Percentiles rank a stretch among this genome's conserved stretches.
phyloP scores from a whole-genome alignment of 2,888 invertebrate genomes.

The Leucophenga montana region DNA sequence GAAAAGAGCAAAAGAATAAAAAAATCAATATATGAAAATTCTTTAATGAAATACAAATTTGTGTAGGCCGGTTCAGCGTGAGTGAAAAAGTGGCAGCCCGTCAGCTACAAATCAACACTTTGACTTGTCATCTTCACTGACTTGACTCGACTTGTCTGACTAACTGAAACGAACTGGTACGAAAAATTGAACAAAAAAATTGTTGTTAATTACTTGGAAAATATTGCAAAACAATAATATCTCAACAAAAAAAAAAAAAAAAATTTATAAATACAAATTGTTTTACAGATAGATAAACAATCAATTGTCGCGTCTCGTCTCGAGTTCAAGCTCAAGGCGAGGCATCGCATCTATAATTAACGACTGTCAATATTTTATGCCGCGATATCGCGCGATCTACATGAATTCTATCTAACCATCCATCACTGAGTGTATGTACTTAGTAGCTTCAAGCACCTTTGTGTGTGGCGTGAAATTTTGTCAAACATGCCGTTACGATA shows the following conservation, averaged over 20 bases:
- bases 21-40: slow-evolving; percentile 21
- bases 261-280: slow-evolving; percentile 7
- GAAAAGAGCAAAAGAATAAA: slow-evolving; percentile 26
- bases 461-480: too few species aligned
- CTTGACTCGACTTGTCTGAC: not conserved
- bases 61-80: too few species aligned
- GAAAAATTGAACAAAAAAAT: not conserved
- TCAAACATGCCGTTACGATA: too few species aligned
- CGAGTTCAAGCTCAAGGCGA: slow-evolving; percentile 43
- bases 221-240: not conserved
- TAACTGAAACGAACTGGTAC: slow-evolving; percentile 6
- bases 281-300: not conserved
- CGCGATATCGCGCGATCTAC: not conserved
- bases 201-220: slow-evolving; percentile 17
- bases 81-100: not conserved
- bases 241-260: slow-evolving; percentile 44
- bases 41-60: too few species aligned
- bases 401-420: too few species aligned
- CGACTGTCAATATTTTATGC: not conserved
- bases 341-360: not conserved
- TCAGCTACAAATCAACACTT: slow-evolving; percentile 10
- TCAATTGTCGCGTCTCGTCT: not conserved
- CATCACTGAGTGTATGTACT: too few species aligned
- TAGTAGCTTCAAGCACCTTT: too few species aligned
- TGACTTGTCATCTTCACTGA: not conserved